Conservation (phyloP, 2,797 vertebrate species). For the Chelonia mydas region DNA sequence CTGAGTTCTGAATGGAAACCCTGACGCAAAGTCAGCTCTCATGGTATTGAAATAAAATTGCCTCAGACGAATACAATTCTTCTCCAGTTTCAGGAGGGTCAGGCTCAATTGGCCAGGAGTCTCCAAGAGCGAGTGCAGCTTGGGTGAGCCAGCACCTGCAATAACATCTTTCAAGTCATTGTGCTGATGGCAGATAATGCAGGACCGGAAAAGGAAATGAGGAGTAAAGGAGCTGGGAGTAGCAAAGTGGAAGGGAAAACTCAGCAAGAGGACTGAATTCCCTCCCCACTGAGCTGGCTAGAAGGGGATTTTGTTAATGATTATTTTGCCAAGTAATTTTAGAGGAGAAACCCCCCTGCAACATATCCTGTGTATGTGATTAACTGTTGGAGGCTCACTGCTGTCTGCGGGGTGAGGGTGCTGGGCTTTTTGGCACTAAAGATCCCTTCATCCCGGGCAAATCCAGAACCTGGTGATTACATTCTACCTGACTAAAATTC, state of each 20-base stretch:
- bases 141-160: conserved; percentile 56
- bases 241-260: background rate
- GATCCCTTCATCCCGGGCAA: background rate
- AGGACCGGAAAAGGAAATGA: conserved; percentile 54
- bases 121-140: background rate
- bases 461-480: background rate
- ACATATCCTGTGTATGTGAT: background rate
- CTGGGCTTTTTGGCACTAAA: background rate
- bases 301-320: background rate
- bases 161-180: conserved; percentile 61
- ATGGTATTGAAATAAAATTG: conserved; percentile 55
- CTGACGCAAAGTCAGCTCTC: conserved; percentile 10
- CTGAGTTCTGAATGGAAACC: background rate
- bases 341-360: background rate
- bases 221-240: background rate
- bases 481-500: background rate
- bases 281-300: rapidly evolving
- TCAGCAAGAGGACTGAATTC: background rate
- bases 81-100: conserved; percentile 65
- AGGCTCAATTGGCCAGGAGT: background rate
- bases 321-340: background rate
- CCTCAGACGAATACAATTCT: conserved; percentile 56
- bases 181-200: background rate
- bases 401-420: background rate
- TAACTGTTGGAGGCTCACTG: background rate